phyloP scores from a whole-genome alignment of 2,888 invertebrate genomes.

The Drepanosiphum platanoidis region DNA sequence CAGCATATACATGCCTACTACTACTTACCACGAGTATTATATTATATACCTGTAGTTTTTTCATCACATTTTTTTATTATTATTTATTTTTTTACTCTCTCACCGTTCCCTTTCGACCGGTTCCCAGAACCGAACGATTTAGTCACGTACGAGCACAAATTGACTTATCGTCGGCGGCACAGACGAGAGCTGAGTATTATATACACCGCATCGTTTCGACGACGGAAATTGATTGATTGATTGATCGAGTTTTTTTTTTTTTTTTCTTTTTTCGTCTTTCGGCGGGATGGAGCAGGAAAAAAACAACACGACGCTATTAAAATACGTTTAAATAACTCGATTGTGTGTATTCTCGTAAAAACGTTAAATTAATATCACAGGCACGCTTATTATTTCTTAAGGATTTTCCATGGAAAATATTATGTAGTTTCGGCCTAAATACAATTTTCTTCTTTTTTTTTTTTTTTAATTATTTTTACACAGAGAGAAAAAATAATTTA shows the following conservation, averaged over 20 bases:
- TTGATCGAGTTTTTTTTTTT: slow-evolving; percentile 25
- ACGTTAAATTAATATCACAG: slow-evolving; percentile 48
- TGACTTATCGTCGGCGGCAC: slow-evolving; percentile 42
- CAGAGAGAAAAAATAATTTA: not conserved
- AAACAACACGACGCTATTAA: not conserved
- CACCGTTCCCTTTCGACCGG: slow-evolving; percentile 22
- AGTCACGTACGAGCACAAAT: slow-evolving; percentile 55
- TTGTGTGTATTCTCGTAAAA: slow-evolving; percentile 27
- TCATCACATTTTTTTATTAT: not conserved
- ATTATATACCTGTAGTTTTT: not conserved
- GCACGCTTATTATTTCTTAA: not conserved
- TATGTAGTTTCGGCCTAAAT: not conserved
- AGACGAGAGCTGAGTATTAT: not conserved
- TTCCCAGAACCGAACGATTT: slow-evolving; percentile 60
- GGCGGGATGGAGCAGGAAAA: too few species aligned
- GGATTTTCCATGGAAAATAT: not conserved
- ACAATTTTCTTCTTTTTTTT: not conserved
- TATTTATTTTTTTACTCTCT: not conserved
- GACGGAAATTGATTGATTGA: slow-evolving; percentile 23
- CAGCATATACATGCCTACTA: not conserved
- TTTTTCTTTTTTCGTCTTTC: not conserved
- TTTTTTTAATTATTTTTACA: not conserved
- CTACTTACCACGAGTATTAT: not conserved
- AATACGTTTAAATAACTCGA: slow-evolving; percentile 16
- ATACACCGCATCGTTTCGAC: not conserved